These are phyloP conservation scores for Oligia fasciuncula DNA, from an alignment of 2,888 invertebrate genomes.

Conservation along the genomic window DNA sequence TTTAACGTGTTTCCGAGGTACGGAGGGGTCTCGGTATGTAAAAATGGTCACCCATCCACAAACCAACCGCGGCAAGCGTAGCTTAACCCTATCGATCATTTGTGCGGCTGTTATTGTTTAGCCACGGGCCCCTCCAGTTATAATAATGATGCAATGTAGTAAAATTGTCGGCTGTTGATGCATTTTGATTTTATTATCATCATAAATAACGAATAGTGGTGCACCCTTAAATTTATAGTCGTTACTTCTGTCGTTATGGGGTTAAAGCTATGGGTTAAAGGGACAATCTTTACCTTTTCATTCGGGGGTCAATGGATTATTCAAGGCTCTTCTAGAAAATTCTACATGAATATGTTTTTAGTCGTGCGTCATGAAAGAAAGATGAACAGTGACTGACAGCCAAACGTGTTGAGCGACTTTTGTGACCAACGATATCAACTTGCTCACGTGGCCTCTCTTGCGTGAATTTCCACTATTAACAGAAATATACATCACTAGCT, in stretches of 20 bases:
- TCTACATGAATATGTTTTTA: conserved; percentile 10
- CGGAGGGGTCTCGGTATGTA: neutral
- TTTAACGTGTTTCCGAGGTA: neutral
- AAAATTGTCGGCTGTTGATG: neutral
- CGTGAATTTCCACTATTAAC: conserved; percentile 11
- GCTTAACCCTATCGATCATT: too few relatives aligned
- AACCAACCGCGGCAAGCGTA: neutral
- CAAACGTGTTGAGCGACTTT: conserved; percentile 56
- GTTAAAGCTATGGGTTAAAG: neutral
- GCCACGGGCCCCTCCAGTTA: neutral
- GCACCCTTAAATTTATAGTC: neutral
- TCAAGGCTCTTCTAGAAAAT: conserved; percentile 36
- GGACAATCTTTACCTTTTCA: neutral
- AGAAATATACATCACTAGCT: conserved; percentile 5
- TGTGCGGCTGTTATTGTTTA: too few relatives aligned
- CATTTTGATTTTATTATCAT: neutral
- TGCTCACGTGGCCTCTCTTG: conserved; percentile 30
- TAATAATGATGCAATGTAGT: neutral
- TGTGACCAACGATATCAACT: conserved; percentile 22
- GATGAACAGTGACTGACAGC: conserved; percentile 39
- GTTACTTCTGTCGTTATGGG: neutral
- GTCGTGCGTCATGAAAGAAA: conserved; percentile 42
- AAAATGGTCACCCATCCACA: neutral
- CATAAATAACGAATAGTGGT: neutral
- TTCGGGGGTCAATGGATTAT: neutral